These are phyloP conservation scores for Papilio protenor DNA, from an alignment of 2,888 invertebrate genomes.

Conservation along the genomic window DNA sequence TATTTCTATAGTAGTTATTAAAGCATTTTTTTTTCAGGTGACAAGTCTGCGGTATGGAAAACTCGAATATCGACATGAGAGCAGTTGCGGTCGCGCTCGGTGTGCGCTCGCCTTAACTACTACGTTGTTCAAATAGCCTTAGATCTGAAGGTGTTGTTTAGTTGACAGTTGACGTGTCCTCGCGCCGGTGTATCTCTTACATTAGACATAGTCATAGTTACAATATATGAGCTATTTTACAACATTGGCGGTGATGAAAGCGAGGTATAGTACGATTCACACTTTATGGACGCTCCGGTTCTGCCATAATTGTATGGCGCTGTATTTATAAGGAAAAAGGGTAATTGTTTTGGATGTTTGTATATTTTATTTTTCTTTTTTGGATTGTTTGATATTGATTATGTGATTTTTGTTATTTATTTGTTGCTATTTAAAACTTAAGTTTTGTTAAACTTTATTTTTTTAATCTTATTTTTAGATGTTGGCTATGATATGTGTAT, in stretches of 20 bases:
- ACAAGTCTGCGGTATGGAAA: slow-evolving; percentile 79
- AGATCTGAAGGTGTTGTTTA: slow-evolving; percentile 74
- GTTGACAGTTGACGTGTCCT: slow-evolving; percentile 54
- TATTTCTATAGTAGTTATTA: too few species aligned
- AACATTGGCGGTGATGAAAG: slow-evolving; percentile 34
- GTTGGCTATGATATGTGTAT: slow-evolving; percentile 11
- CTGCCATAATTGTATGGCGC: not conserved
- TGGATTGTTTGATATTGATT: slow-evolving; percentile 37
- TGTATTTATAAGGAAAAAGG: slow-evolving; percentile 4
- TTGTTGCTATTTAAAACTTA: slow-evolving; percentile 31
- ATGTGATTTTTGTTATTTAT: slow-evolving; percentile 31
- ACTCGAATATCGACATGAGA: slow-evolving; percentile 83
- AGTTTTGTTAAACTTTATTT: slow-evolving; percentile 28
- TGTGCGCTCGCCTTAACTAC: slow-evolving; percentile 57
- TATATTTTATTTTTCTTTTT: slow-evolving; percentile 4
- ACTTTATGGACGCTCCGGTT: not conserved
- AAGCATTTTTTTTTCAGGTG: slow-evolving; percentile 64
- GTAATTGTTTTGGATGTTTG: slow-evolving; percentile 12
- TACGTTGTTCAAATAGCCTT: slow-evolving; percentile 62
- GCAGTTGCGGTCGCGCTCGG: slow-evolving; percentile 55
- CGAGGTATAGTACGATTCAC: not conserved
- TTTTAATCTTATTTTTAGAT: slow-evolving; percentile 22
- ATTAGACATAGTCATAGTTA: not conserved
- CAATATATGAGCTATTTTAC: slow-evolving; percentile 15
- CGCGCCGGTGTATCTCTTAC: not conserved